Base-by-base conservation (phyloP, 1,140 invertebrate genomes). In the Tetragnatha versicolor region DNA sequence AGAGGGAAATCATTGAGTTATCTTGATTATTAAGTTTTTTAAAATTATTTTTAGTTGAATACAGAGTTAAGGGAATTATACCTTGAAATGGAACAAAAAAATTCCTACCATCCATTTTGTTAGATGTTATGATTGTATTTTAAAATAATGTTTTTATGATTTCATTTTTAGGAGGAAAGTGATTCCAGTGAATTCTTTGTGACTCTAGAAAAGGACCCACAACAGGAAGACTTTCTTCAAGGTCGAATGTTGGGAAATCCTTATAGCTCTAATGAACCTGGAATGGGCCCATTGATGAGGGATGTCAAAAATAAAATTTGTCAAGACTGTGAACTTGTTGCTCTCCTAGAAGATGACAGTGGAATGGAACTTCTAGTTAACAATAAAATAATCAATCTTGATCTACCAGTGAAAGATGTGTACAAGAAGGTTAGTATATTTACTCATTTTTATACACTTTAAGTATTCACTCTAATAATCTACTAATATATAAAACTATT, bases 261-360 rank as follows among this genome's bases (percentile, higher is more conserved):
- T 0, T 98, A 99, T 86, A 96, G 94, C 55, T 97, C 94, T 25
- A 89, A 92, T 53, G 97, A 98, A 84, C 91, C 93, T 22, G 96
- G 96, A 14, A 89, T 99, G 81, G 97, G 97, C 2, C 97, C 97
- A 0, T 87, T 98, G 0, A 99, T 99, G 97, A 89, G 97, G 47
- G 96, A 99, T 84, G 94, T 99, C 0, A 99, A 99, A 85, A 99
- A 99, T 86, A 98, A 98, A 86, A 97, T 98, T 79, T 98, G 96
- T 84, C 93, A 93, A 83, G 97, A 99, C 87, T 99, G 97, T 87
- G 97, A 99, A 84, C 87, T 99, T 47, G 94, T 99, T 0, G 96
- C 97, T 1, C 86, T 99, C 20, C 85, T 98, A 0, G 97, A 99
- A 85, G 97, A 99, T 85, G 97, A 99, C 85, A 98, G 96, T 83